Base-by-base conservation (phyloP, 2,113 vertebrate species). In the Hyaena hyaena region DNA sequence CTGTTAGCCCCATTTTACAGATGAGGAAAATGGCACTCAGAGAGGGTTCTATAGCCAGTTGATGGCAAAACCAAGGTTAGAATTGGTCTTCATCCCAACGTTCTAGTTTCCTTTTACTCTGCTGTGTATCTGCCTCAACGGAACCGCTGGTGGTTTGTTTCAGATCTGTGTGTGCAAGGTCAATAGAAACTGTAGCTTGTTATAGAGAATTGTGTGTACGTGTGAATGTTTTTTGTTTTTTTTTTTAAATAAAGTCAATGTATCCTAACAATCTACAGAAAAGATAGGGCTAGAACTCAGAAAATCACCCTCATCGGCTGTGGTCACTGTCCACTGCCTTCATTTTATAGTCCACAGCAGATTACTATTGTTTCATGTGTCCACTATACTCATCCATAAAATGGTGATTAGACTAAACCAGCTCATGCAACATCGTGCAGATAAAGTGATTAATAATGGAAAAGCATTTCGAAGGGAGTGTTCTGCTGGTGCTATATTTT, bases 401-500 rank as follows among this genome's bases (percentile, higher is more conserved):
- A 84, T 65, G 48, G 23, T 33, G 24, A 73, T 84, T 87, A 77
- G 74, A 71, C 33, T 58, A 80, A 76, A 81, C 26, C 58, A 55
- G 66, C 50, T 90, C 21, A 8, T 31, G 71, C 58, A 35, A 77
- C 26, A 10, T 33, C 15, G 19, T 53, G 43, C 26, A 31, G 71
- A 80, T 61, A 61, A 90, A 53, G 23, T 87, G 85, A 85, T 94
- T 90, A 82, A 92, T 92, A 82, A 96, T 61, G 61, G 33, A 94
- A 96, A 90, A 84, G 45, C 43, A 45, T 71, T 92, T 65, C 96
- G 88, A 88, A 90, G 48, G 87, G 80, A 83, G 24, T 66, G 7
- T 95, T 89, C 96, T 88, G 26, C n/a, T 92, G n/a, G 33, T 39
- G n/a, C 43, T 65, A 4, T 92, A 45, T 35, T 94, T 89, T 90